These are phyloP conservation scores for Drosophila trichaetosa DNA, from an alignment of 2,888 invertebrate genomes.

Conservation along the genomic window DNA sequence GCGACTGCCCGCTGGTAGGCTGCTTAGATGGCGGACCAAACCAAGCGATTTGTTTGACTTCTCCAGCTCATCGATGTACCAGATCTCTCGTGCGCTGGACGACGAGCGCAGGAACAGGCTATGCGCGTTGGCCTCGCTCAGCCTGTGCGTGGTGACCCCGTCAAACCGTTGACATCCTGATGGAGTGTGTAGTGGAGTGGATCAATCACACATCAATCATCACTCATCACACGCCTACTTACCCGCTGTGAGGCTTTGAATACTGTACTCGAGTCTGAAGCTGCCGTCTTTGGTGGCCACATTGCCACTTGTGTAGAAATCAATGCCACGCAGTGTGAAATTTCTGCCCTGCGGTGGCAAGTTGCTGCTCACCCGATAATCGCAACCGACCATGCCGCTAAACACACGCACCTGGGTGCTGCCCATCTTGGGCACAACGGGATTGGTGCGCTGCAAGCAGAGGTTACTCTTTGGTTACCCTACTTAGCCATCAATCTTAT, in stretches of 20 bases:
- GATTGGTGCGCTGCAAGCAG: slow-evolving; percentile 87
- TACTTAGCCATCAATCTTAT: neutral
- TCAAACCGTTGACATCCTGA: slow-evolving; percentile 65
- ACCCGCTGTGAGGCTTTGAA: slow-evolving; percentile 60
- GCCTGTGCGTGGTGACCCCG: slow-evolving; percentile 43
- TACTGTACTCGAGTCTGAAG: slow-evolving; percentile 50
- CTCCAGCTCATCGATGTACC: slow-evolving; percentile 77
- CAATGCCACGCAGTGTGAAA: slow-evolving; percentile 67
- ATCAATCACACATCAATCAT: neutral
- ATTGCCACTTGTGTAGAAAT: slow-evolving; percentile 64
- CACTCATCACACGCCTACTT: slow-evolving; percentile 22
- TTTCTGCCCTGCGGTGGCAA: slow-evolving; percentile 32
- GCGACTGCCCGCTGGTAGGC: slow-evolving; percentile 51
- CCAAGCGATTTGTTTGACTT: slow-evolving; percentile 79
- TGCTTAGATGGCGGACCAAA: slow-evolving; percentile 74
- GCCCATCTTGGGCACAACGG: slow-evolving; percentile 87
- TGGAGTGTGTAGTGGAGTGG: neutral
- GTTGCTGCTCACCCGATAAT: slow-evolving; percentile 72
- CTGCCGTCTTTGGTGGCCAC: slow-evolving; percentile 56
- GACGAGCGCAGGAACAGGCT: slow-evolving; percentile 61
- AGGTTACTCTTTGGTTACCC: neutral
- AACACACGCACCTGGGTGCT: slow-evolving; percentile 89
- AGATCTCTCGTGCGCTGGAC: slow-evolving; percentile 42
- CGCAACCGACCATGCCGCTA: slow-evolving; percentile 87
- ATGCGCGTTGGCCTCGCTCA: slow-evolving; percentile 67